These are phyloP conservation scores for Patiria miniata DNA, from an alignment of 35 echinoderm and acorn worm genomes.

Conservation along the genomic window DNA sequence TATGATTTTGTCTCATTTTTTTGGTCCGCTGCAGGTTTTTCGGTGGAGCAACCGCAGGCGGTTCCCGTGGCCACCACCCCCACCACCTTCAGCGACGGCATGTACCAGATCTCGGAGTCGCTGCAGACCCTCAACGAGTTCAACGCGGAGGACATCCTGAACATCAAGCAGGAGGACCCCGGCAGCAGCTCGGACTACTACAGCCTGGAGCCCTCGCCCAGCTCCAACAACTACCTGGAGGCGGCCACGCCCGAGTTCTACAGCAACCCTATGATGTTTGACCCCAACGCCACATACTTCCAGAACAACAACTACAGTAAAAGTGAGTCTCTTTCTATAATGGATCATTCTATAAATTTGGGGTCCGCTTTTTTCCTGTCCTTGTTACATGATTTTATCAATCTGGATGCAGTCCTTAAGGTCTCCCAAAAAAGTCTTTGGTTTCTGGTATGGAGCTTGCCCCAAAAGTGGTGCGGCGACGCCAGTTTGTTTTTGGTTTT, in stretches of 20 bases:
- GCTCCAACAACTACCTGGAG: constrained; percentile 55
- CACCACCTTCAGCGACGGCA: constrained; percentile 70
- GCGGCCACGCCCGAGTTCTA: constrained; percentile 75
- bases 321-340: constrained; percentile 51
- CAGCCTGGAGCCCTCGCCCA: constrained; percentile 91
- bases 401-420: neutral
- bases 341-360: too few species aligned
- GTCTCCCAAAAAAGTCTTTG: too few species aligned
- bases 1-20: neutral
- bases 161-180: constrained; percentile 88
- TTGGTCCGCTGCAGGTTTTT: constrained; percentile 61
- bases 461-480: too few species aligned
- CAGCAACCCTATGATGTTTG: constrained; percentile 73
- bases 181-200: constrained; percentile 97
- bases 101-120: constrained; percentile 88
- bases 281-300: constrained; percentile 65
- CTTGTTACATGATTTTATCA: neutral
- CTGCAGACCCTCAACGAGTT: constrained; percentile 97
- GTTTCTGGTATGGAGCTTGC: too few species aligned
- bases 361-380: too few species aligned
- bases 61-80: constrained; percentile 85
- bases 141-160: constrained; percentile 95
- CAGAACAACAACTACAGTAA: constrained; percentile 63
- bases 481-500: too few species aligned
- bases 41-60: constrained; percentile 87